Base-by-base conservation (phyloP, 2,888 invertebrate species). In the Standfussiana lucernea region DNA sequence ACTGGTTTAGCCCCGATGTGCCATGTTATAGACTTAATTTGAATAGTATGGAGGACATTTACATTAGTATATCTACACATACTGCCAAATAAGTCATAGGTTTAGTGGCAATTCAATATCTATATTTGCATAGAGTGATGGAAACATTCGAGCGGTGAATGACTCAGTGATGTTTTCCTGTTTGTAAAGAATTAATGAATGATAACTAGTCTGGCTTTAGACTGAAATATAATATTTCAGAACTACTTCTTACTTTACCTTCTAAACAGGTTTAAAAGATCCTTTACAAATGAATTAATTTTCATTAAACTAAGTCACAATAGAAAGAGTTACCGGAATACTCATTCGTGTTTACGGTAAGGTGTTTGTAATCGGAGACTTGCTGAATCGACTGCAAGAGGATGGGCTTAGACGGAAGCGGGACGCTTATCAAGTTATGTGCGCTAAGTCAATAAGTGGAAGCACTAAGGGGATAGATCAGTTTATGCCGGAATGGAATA, bases 291-390 rank as follows among this genome's bases (percentile, higher is more conserved):
- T 28, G 5, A 37, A 67, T n/a, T 32, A 21, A 8, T 47, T 68
- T 68, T 37, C 28, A 28, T 37, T 18, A 18, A 28, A 35, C 2
- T 32, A 56, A 1, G 1, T n/a, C 40, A 47, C 40, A 37, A 37
- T 45, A 32, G 15, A 28, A 61, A 61, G 50, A 62, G 40, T 56
- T 45, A 62, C 28, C 15, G 28, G 24, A 47, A 50, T 53, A 59
- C 32, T 68, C 2, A n/a, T 8, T 28, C n/a, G n/a, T 50, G 68
- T 61, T 45, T 50, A 67, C 32, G 11, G 53, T 80, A 64, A 84
- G 83, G 74, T 68, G 75, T 77, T 78, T 77, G 70, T 89, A 90
- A 89, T 89, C 83, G 71, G 68, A 62, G 65, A 85, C 78, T 69
- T 69, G 86, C 80, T 84, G 83, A 89, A 81, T 82, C 73, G 47